Evolutionary conservation across 1,140 invertebrate species (phyloP).

Genomic region (Cephus cinctus): DNA sequence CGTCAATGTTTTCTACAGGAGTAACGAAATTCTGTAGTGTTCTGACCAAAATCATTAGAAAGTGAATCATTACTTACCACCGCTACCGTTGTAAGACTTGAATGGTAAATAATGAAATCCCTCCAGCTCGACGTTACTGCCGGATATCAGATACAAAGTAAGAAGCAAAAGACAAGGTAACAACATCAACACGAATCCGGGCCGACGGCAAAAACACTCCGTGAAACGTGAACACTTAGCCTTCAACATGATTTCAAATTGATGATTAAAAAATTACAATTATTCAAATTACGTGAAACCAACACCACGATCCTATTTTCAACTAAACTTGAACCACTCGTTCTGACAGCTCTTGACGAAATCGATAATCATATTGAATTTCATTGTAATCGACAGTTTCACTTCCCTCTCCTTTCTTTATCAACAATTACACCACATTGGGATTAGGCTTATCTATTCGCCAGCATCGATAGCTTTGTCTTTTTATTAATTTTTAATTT

Average conservation of each 20-base stretch:
- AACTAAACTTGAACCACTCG: no score
- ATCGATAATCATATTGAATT: no score
- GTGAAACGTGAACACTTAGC: slow-evolving; percentile 24
- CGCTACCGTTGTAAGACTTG: slow-evolving; percentile 26
- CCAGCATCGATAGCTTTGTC: no score
- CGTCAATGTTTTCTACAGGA: slow-evolving; percentile 32
- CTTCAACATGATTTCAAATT: slow-evolving; percentile 20
- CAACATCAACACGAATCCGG: slow-evolving; percentile 33
- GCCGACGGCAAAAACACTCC: slow-evolving; percentile 36
- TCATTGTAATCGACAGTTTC: no score
- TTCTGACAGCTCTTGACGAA: no score
- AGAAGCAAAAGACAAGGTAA: slow-evolving; percentile 37
- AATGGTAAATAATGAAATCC: slow-evolving; percentile 29
- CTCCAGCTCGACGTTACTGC: slow-evolving; percentile 24
- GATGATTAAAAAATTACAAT: not conserved
- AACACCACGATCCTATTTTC: no score
- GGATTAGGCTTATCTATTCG: no score
- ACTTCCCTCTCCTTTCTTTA: no score
- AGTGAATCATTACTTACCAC: slow-evolving; percentile 14
- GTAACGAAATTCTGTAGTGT: not conserved
- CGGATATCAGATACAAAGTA: slow-evolving; percentile 40
- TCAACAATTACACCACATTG: no score
- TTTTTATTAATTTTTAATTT: no score
- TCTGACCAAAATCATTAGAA: not conserved
- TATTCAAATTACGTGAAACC: no score